Base-by-base conservation (phyloP, 2,113 vertebrate species). In the Barnardius zonarius region DNA sequence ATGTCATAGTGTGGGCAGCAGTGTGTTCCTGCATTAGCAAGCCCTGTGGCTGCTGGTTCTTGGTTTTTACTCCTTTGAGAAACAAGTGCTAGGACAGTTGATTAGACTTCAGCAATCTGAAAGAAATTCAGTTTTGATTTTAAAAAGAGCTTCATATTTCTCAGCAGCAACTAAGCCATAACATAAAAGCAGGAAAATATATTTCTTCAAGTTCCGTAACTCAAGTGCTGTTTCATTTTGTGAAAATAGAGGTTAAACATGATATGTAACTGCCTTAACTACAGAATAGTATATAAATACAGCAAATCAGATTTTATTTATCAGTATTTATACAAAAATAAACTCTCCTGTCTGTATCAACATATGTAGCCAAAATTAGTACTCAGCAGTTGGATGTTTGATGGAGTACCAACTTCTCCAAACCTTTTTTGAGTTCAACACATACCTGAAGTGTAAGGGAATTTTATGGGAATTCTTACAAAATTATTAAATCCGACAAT, bases 31-130 rank as follows among this genome's bases (percentile, higher is more conserved):
- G 35, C 55, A 68, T 37, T 37, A 90, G 54, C 51, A 92, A 80
- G 76, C 0, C 0, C 69, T 10, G 2, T 9, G 61, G 39, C 46
- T 93, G 44, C 74, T 89, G 25, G 52, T 93, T 59, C 57, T 92
- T 67, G 19, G 17, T 74, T 83, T 89, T 86, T 15, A 27, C 9
- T 91, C 49, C 43, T 88, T 52, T 75, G 76, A 92, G 83, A 72
- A 92, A 57, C 4, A 84, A 70, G 57, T 88, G 43, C 52, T 62
- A 49, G 66, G 66, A 43, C 17, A 82, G 69, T 43, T 0, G 0
- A 69, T 57, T 44, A 73, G 62, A 62, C 83, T 75, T 86, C 51
- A 78, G 57, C 48, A 76, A 39, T 63, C 43, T 14, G 55, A 39
- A 61, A 78, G 46, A 93, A 46, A 8, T 61, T 86, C 13, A 37